Base-by-base conservation (phyloP, 2,797 vertebrate species). In the Eulemur albifrons region DNA sequence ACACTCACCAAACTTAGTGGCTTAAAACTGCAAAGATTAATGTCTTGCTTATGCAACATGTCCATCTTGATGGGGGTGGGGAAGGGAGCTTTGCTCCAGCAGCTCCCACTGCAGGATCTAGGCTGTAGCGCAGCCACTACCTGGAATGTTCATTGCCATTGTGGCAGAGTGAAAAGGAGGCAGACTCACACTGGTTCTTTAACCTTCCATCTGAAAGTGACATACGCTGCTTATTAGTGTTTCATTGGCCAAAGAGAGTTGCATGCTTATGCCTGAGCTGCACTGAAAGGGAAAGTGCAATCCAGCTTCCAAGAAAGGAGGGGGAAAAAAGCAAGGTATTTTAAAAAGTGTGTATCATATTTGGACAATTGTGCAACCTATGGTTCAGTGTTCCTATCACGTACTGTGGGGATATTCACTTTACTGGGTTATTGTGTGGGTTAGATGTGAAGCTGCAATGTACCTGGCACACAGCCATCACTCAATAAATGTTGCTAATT, bases 241-340 rank as follows among this genome's bases (percentile, higher is more conserved):
- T 63, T 82, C 23, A 40, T 70, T 75, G 79, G 30, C 50, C 45
- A 63, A 63, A 52, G 20, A 83, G 11, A 92, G 25, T 85, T 14
- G n/a, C 20, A 25, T 67, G 38, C 30, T 70, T 20, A 32, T 35
- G 54, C 15, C 17, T 67, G 45, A 45, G 69, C 88, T 90, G 25
- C 32, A 77, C 20, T 9, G 9, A 72, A n/a, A 65, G 57, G 23
- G 45, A 69, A 93, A 40, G 2, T 82, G 14, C 4, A 83, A 65
- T 79, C 23, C 65, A 88, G 77, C 76, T 88, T 95, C 50, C 18
- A 83, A 94, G 77, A 85, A 88, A 75, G 14, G 15, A 90, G 57
- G n/a, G 25, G 25, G 35, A n/a, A 13, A n/a, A 70, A 54, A 76
- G 45, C 7, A 75, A 20, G 38, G 4, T 72, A 20, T 30, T 61